phyloP scores from a whole-genome alignment of 2,888 invertebrate genomes.

The Parnassius apollo region DNA sequence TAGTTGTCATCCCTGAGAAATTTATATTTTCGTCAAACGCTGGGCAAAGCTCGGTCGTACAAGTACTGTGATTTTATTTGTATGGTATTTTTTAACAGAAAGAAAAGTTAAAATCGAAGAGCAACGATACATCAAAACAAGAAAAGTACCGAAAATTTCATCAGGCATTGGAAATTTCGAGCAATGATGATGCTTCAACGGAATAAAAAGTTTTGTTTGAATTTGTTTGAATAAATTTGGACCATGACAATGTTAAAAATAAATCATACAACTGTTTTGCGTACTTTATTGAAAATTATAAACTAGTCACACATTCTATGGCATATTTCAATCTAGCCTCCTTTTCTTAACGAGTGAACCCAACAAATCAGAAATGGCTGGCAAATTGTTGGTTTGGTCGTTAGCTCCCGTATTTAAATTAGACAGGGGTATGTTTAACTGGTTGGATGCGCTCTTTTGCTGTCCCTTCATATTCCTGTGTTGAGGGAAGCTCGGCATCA shows the following conservation, averaged over 20 bases:
- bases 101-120: constrained; percentile 64
- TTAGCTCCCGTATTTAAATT: constrained; percentile 82
- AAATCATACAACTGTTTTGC: constrained; percentile 22
- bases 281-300: constrained; percentile 29
- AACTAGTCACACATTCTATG: constrained; percentile 16
- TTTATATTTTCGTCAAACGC: no score
- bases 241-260: constrained; percentile 26
- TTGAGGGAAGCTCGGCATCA: constrained; percentile 99
- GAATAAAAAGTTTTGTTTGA: constrained; percentile 45
- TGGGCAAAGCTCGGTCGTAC: no score
- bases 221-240: background rate
- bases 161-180: constrained; percentile 70
- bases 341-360: constrained; percentile 91
- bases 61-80: no score
- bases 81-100: constrained; percentile 48
- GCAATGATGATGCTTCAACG: constrained; percentile 68
- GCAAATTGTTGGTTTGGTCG: constrained; percentile 88
- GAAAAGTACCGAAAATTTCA: constrained; percentile 68
- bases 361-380: constrained; percentile 90
- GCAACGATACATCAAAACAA: constrained; percentile 46
- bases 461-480: constrained; percentile 91
- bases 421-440: constrained; percentile 68
- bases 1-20: no score
- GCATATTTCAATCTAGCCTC: constrained; percentile 82
- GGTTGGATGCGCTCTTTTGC: constrained; percentile 58